A percentile compares a stretch with the other conserved stretches of the same genome.
Evolutionary conservation across 2,888 invertebrate genomes (phyloP).

Genomic region (Dolichopus griseipennis): DNA sequence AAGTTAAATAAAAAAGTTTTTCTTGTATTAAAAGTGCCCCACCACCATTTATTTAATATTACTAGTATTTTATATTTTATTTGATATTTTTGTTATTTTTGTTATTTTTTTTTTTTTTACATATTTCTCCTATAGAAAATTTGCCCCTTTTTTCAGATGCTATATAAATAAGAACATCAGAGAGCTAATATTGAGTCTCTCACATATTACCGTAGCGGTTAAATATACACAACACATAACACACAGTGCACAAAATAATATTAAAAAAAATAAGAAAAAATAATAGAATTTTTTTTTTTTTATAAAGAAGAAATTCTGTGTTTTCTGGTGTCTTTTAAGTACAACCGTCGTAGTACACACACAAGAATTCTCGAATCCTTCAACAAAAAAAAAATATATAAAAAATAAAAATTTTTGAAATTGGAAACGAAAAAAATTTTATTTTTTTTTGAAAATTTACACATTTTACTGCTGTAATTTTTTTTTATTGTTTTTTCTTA

Average conservation of each 20-base stretch:
- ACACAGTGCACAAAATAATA: neutral
- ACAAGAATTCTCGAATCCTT: neutral
- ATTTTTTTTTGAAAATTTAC: no score
- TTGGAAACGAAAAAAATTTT: no score
- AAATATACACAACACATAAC: neutral
- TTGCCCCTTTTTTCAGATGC: conserved; percentile 10
- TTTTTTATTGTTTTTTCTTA: no score
- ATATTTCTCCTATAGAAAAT: neutral
- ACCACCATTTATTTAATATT: neutral
- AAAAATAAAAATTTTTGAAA: no score
- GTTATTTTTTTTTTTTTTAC: neutral
- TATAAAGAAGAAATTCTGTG: conserved; percentile 1
- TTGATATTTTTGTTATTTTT: neutral
- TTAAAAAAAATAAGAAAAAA: neutral
- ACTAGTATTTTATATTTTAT: no score
- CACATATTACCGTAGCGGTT: conserved; percentile 11
- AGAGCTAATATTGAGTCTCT: conserved; percentile 9
- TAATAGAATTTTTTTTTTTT: no score
- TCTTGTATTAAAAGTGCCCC: neutral
- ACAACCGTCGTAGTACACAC: neutral
- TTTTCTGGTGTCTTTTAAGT: neutral
- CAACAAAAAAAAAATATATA: no score
- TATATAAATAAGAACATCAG: conserved; percentile 11
- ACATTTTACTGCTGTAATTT: no score
- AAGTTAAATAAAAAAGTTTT: neutral